Evolutionary conservation across 2,797 vertebrate genomes (phyloP).

Genomic region (Prionace glauca): DNA sequence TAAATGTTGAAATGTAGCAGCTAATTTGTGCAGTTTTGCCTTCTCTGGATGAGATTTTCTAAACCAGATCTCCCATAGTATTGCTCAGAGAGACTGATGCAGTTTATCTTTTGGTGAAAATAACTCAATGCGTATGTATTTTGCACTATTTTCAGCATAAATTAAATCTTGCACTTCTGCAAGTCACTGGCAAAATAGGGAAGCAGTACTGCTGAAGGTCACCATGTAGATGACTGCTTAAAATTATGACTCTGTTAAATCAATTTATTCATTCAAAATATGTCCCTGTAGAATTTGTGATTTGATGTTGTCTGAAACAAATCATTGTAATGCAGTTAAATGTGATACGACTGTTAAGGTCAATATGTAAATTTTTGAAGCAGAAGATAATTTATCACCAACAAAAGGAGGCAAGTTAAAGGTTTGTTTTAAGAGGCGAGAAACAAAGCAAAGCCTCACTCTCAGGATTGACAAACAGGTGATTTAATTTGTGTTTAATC

Average conservation of each 20-base stretch:
- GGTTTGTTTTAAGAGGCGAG: neutral
- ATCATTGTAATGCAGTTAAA: neutral
- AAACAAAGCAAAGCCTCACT: neutral
- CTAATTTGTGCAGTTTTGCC: neutral
- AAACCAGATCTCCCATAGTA: neutral
- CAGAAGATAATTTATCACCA: neutral
- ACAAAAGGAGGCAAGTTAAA: neutral
- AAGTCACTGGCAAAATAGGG: neutral
- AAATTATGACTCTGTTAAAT: neutral
- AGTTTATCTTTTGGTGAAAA: neutral
- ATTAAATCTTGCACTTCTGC: neutral
- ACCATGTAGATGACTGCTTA: neutral
- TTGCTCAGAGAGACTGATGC: neutral
- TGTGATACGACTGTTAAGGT: neutral
- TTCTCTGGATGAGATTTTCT: neutral
- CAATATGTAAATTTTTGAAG: neutral
- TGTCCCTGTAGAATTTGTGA: neutral
- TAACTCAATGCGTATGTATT: neutral
- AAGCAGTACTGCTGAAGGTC: neutral
- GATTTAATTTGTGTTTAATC: slow-evolving; percentile 15
- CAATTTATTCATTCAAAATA: neutral
- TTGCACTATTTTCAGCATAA: neutral
- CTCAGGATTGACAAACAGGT: slow-evolving; percentile 11
- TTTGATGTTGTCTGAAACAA: neutral
- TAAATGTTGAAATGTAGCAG: neutral